Evolutionary conservation across 30 jellyfish, hydroid and myxozoan species (phyloP), one percentile per base, ranked within the genome.

Genomic region (Aurelia aurita complex sp. Pacific): DNA sequence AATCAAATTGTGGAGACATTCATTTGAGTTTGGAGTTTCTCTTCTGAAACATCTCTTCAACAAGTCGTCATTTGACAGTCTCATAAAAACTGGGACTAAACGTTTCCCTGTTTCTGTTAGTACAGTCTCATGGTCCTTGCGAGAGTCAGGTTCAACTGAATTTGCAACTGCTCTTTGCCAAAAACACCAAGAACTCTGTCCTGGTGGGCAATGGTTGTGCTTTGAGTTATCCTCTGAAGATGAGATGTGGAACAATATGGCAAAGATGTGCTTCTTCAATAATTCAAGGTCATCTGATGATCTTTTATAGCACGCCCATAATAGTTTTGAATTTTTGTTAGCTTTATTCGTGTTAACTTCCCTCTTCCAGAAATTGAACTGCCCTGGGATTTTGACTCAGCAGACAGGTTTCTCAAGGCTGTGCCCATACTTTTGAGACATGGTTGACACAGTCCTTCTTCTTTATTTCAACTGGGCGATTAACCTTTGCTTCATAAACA

Each of bases 391-490:
- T 77, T 86, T 16, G 68, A 5, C 42, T 54, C 67, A 9, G 67
- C 73, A 55, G 33, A 72, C 43, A 66, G 52, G 2, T 67, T 77
- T 16, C 70, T 18, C 43, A 86, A 68, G 59, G 90, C 96, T 5
- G 80, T 86, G 33, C 96, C 86, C 96, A 77, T 86, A 2, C 86
- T 34, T 64, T 86, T 86, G 90, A 65, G 3, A 86, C 81, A 54
- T 86, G 86, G 57, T 76, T 76, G 18, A 86, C 67, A 52, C 90
- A 86, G 38, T 86, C 89, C 53, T 76, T 90, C 70, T 77, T 76
- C 16, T 7, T 51, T 8, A 84, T 84, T 12, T 18, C 40, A 50
- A 65, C 69, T 7, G 51, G 29, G 77, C 92, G 81, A 71, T 83
- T 42, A 1, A 42, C 65, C 43, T 60, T 42, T 12, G 38, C 53